Conservation (phyloP, 2,113 vertebrate species). For the Chrysemys picta region DNA sequence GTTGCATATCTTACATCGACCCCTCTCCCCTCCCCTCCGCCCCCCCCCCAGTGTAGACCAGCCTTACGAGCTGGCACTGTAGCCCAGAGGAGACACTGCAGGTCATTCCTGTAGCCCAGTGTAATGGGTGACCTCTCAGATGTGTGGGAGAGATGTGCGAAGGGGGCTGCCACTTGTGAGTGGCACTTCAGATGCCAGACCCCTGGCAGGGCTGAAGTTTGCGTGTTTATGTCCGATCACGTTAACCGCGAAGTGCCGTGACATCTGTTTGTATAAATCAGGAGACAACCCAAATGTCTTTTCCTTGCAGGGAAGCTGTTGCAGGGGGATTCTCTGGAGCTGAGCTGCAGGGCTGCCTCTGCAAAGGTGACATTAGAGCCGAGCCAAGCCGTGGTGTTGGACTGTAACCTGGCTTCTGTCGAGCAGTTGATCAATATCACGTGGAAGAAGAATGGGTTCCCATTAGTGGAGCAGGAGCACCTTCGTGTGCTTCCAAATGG, state of each 20-base stretch:
- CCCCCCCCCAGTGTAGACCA: too few relatives aligned
- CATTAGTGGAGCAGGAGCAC: conserved; percentile 75
- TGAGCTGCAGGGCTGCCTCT: conserved; percentile 91
- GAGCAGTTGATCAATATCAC: conserved; percentile 85
- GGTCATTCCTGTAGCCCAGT: background rate
- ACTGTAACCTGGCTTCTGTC: conserved; percentile 84
- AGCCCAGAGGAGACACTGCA: background rate
- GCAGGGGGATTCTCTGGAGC: conserved; percentile 82
- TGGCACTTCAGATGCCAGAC: background rate
- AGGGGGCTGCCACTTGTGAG: background rate
- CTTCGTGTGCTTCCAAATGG: conserved; percentile 85
- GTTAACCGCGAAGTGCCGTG: rapidly evolving
- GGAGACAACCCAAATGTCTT: background rate
- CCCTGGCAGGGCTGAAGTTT: background rate
- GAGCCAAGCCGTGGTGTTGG: conserved; percentile 82
- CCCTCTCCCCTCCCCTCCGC: too few relatives aligned
- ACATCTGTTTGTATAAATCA: rapidly evolving
- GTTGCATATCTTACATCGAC: too few relatives aligned
- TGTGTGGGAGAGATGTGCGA: background rate
- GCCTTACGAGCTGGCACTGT: background rate
- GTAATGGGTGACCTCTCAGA: background rate
- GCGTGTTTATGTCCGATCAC: background rate
- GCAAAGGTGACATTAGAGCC: conserved; percentile 87
- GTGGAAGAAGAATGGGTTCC: conserved; percentile 88
- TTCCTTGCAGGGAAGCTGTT: conserved; percentile 81